Percentiles rank a stretch among this genome's conserved stretches.
Evolutionary conservation across 2,797 vertebrate species (phyloP).

Genomic region (Denticeps clupeoides): DNA sequence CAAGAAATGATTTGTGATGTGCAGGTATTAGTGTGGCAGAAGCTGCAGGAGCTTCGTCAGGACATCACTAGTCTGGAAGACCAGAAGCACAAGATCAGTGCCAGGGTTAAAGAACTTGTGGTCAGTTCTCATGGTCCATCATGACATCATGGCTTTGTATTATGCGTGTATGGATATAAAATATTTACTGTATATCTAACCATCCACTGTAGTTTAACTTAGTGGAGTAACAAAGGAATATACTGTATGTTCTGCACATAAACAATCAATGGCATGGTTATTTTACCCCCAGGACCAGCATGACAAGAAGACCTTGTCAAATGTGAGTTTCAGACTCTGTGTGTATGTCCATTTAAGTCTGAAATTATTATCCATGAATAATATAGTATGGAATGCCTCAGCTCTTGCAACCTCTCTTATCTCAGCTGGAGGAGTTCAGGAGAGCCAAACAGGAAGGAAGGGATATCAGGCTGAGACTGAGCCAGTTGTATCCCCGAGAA

Average conservation of each 20-base stretch:
- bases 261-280: neutral
- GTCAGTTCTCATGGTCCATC: constrained; percentile 50
- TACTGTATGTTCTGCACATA: too few relatives aligned
- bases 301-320: constrained; percentile 43
- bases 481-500: constrained; percentile 47
- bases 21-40: constrained; percentile 65
- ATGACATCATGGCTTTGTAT: neutral
- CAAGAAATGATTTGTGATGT: neutral
- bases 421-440: constrained; percentile 59
- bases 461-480: constrained; percentile 57
- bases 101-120: constrained; percentile 52
- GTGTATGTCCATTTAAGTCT: neutral
- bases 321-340: constrained; percentile 46
- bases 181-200: neutral
- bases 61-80: constrained; percentile 59
- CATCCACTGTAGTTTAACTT: neutral
- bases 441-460: constrained; percentile 53
- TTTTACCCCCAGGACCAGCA: constrained; percentile 40
- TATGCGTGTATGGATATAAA: constrained; percentile 1
- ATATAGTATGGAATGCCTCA: neutral
- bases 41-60: constrained; percentile 51
- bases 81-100: constrained; percentile 55
- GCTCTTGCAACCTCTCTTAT: neutral
- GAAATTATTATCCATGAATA: neutral
- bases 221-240: neutral